Evolutionary conservation across 2,888 invertebrate genomes (phyloP).

Genomic region (Pollenia amentaria): DNA sequence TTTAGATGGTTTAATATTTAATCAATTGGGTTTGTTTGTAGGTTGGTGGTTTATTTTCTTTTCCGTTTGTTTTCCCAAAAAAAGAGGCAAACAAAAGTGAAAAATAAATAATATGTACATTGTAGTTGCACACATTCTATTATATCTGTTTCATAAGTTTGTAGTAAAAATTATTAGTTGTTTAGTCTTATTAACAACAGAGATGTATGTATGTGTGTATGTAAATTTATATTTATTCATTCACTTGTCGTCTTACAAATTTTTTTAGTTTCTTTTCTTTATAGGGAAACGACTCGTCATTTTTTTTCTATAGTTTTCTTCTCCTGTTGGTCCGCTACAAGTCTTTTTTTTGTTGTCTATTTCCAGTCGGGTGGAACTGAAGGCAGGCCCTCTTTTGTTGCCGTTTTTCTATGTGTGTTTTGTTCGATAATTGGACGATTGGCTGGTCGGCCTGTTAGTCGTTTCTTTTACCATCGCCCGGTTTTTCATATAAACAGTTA

Average conservation of each 20-base stretch:
- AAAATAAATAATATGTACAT: neutral
- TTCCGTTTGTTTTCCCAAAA: conserved; percentile 33
- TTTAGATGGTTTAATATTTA: conserved; percentile 38
- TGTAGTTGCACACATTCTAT: conserved; percentile 6
- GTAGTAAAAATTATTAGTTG: conserved; percentile 14
- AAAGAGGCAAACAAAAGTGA: conserved; percentile 5
- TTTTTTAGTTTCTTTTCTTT: conserved; percentile 18
- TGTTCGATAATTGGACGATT: neutral
- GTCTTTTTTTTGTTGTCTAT: conserved; percentile 26
- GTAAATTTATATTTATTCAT: conserved; percentile 22
- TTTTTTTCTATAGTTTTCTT: neutral
- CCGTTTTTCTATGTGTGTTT: conserved; percentile 1
- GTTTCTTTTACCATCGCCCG: conserved; percentile 37
- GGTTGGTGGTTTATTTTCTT: conserved; percentile 4
- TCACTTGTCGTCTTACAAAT: conserved; percentile 40
- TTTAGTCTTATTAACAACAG: conserved; percentile 41
- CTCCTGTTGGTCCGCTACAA: neutral
- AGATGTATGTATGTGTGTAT: neutral
- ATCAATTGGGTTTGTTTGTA: conserved; percentile 44
- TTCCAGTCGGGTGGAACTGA: neutral
- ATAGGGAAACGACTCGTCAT: too few species aligned
- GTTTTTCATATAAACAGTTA: conserved; percentile 63
- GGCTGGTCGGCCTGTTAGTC: neutral
- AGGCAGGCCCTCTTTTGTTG: conserved; percentile 4
- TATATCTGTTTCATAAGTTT: conserved; percentile 5